Evolutionary conservation across 92 coral and sea anemone species (phyloP), one percentile per base, ranked within the genome.

Genomic region (Epizoanthus stellaris): DNA sequence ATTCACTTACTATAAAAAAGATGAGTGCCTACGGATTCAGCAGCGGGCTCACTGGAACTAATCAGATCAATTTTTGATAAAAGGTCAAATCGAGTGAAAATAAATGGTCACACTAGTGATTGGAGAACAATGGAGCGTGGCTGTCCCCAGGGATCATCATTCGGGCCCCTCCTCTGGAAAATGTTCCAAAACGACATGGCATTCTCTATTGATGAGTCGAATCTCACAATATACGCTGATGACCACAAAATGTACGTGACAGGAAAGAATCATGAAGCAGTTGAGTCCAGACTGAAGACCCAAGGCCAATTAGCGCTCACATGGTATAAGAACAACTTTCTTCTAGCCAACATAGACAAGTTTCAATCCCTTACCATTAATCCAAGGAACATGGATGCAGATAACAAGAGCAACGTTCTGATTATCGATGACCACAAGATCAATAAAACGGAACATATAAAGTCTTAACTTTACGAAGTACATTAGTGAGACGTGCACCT

Each of bases 301-400:
- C 88, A 88, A 70, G 91, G 91, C 43, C 75, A 88, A 83, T 30
- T 45, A 76, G 88, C 91, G 23, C 49, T 58, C 49, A 14, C 64
- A 7, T 83, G 91, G 88, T 84, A 88, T 49, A 75, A 80, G 80
- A 57, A 84, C 69, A 84, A 88, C 80, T 75, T 73, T 70, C 91
- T 88, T 23, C 77, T 82, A 54, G 86, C 89, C 25, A 84, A 89
- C 76, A 64, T 88, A 84, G 88, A 84, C 20, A 89, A 76, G 75
- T 89, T 89, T 43, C 86, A 85, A 60, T 53, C 76, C 59, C 85
- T 89, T 19, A 89, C 85, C 36, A 89, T 89, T 4, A 89, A 89
- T 59, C 91, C 91, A 34, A 85, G 86, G 67, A 82, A 66, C 52
- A 70, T 84, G 7, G 85, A 84, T 66, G 49, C 66, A 66, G 88